phyloP scores from a whole-genome alignment of 2,888 invertebrate genomes.

The Scaeva pyrastri region DNA sequence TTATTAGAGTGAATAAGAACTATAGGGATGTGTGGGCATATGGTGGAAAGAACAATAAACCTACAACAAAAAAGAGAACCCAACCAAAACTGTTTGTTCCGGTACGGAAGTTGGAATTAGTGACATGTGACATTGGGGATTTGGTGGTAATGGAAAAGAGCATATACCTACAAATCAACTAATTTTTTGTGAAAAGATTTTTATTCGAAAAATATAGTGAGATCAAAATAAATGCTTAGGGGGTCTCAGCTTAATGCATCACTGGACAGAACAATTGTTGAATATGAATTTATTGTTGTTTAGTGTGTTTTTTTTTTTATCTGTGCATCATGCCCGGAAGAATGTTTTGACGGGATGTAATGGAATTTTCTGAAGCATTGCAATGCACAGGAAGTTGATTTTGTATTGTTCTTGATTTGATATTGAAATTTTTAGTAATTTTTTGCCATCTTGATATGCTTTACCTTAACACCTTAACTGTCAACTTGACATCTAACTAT shows the following conservation, averaged over 20 bases:
- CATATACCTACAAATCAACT: slow-evolving; percentile 16
- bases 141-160: background rate
- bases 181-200: background rate
- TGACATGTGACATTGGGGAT: slow-evolving; percentile 63
- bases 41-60: background rate
- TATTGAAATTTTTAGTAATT: too few relatives aligned
- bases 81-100: slow-evolving; percentile 59
- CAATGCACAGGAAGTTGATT: slow-evolving; percentile 4
- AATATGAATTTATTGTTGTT: slow-evolving; percentile 31
- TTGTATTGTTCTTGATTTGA: background rate
- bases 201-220: background rate
- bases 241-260: slow-evolving; percentile 68
- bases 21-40: background rate
- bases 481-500: too few relatives aligned
- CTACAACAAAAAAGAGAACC: background rate
- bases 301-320: background rate
- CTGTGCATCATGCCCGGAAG: slow-evolving; percentile 12
- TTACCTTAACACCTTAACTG: too few relatives aligned
- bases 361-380: slow-evolving; percentile 3
- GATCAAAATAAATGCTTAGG: background rate
- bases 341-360: background rate
- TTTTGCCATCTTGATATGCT: background rate
- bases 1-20: background rate
- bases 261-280: slow-evolving; percentile 45
- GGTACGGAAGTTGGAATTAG: slow-evolving; percentile 73